Evolutionary conservation across 2,797 vertebrate genomes (phyloP), one percentile per base, ranked within the genome.

Genomic region (Kryptopterus vitreolus): DNA sequence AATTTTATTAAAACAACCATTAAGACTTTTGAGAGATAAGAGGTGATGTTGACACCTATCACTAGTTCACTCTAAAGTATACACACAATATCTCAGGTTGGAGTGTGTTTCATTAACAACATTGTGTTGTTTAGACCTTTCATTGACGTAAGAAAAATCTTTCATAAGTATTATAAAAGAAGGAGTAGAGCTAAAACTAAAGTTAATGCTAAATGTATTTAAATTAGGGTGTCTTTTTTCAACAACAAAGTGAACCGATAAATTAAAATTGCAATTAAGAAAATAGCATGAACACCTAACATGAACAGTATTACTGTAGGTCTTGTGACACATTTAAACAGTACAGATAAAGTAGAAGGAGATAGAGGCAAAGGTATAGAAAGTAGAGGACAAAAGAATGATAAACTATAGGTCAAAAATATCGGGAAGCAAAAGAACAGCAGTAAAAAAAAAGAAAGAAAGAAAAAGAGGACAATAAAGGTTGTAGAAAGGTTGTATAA

Each of bases 1-100:
- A 63, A 46, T n/a, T 59, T 52, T 33, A 76, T 76, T 50, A 76
- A 46, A 76, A 59, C 46, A 58, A 52, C 38, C 57, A 29, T 24
- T 46, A 20, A 20, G 38, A 75, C 22, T 46, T 43, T 43, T 46
- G n/a, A 59, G 22, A 35, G 55, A 26, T 74, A 26, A 20, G 33
- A 58, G 12, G 13, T 73, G 13, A 58, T 74, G 55, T 46, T 43
- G 15, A 50, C 50, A 16, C 58, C 7, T 76, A 61, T 50, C 50
- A 62, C 38, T 31, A 3, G 50, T 62, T 61, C 24, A 76, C 2
- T 62, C 26, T 76, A 33, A n/a, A 48, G 16, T 31, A 76, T 61
- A 24, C 24, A 29, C 24, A 62, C 33, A 59, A 59, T 43, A 46
- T 59, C 38, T 13, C 9, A 74, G 33, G 13, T 26, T 24, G 33